Conservation (phyloP, 2,797 vertebrate species). For the Anguilla obscura region DNA sequence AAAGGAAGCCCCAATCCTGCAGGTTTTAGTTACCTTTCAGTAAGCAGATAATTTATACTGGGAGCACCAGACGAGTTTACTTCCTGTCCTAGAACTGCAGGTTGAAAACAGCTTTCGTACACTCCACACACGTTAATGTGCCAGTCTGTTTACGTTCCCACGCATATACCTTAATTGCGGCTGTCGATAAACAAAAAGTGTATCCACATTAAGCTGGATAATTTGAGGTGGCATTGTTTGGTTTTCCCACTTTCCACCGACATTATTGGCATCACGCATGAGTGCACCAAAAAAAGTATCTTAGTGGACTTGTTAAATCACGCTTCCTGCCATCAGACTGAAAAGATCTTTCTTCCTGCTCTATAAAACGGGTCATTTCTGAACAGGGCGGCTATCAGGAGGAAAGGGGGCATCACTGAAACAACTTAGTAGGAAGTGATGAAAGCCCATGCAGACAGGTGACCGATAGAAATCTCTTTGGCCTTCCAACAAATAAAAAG, state of each 20-base stretch:
- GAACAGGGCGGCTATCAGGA: background rate
- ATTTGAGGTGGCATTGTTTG: background rate
- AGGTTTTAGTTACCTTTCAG: background rate
- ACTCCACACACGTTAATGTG: background rate
- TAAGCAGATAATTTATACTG: background rate
- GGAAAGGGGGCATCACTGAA: background rate
- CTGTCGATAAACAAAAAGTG: background rate
- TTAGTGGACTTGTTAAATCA: background rate
- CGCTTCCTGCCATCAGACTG: background rate
- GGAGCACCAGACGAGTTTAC: background rate
- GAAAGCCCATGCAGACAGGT: background rate
- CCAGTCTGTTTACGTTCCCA: background rate
- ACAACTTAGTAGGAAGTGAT: conserved; percentile 15
- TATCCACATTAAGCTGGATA: background rate
- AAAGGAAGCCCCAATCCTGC: background rate
- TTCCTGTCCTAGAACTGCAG: background rate
- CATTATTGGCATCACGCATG: background rate
- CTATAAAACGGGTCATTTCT: background rate
- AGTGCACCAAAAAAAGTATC: background rate
- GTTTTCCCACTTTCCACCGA: background rate
- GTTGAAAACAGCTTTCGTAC: background rate
- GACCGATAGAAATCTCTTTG: conserved; percentile 3
- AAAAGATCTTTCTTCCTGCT: background rate
- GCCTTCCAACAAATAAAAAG: background rate
- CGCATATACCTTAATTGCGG: background rate